Evolutionary conservation across 1,140 invertebrate species (phyloP), one percentile per base, ranked within the genome.

Genomic region (Drosophila bocki): DNA sequence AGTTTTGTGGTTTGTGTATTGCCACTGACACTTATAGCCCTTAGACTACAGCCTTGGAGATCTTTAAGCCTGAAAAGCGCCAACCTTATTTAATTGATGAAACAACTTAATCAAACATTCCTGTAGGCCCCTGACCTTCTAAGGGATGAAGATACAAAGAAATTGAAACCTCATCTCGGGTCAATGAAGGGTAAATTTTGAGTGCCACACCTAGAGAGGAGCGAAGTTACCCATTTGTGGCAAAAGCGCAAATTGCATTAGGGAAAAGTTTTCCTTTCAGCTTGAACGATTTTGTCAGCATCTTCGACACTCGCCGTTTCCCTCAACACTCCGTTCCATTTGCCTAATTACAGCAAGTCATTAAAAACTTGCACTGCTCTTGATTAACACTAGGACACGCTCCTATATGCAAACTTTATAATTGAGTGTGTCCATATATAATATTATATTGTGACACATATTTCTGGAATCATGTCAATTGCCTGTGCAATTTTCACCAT

Each of bases 201-300:
- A 60, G 51, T 48, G 58, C 48, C 69, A 63, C 79, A 86, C 84
- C 84, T 83, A 80, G 26, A 15, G 29, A 19, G 13, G 32, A 47
- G 51, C 53, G 53, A 42, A 33, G 59, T 37, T 61, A 19, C 62
- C 78, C 80, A 88, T 88, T 88, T 90, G 84, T 62, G 80, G 84
- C 80, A 88, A 88, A 79, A 78, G 85, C 70, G 85, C 63, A 88
- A 88, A 88, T 88, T 90, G 85, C 85, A 90, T 88, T 90, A 85
- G 56, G 78, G 86, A 69, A 68, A 88, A 85, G 70, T 88, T 88
- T 90, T 85, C 47, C 85, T 90, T 84, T 88, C 85, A 82, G 71
- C 85, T 90, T 82, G 78, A 75, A 69, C 81, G 85, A 90, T 81
- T 84, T 80, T 68, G 61, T 58, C 35, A 59, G 60, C 29, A 45